Percentiles rank a stretch among this genome's conserved stretches.
Evolutionary conservation across 2,797 vertebrate genomes (phyloP).

Genomic region (Alosa sapidissima): DNA sequence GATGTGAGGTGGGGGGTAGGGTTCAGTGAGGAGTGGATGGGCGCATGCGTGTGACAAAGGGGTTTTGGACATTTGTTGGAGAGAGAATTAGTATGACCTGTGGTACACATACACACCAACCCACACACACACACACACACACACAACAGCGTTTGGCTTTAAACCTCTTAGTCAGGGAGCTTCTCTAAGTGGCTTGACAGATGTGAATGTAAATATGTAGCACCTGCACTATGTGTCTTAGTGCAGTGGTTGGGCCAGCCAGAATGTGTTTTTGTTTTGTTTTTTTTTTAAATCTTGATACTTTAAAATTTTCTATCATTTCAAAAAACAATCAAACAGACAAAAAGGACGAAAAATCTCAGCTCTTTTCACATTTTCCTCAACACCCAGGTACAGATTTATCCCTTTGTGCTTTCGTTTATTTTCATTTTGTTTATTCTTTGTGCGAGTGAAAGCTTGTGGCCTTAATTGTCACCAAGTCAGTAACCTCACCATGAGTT

Average conservation of each 20-base stretch:
- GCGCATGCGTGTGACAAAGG: not conserved
- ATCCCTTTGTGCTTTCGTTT: constrained; percentile 60
- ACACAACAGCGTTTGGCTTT: constrained; percentile 66
- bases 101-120: constrained; percentile 58
- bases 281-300: constrained; percentile 34
- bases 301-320: constrained; percentile 17
- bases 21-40: not conserved
- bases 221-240: constrained; percentile 30
- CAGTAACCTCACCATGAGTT: constrained; percentile 54
- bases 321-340: constrained; percentile 29
- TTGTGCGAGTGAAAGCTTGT: constrained; percentile 68
- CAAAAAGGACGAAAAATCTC: constrained; percentile 14
- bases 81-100: constrained; percentile 60
- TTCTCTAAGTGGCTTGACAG: constrained; percentile 71
- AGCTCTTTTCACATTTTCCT: constrained; percentile 49
- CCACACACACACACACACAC: constrained; percentile 14
- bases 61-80: not conserved
- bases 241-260: constrained; percentile 21
- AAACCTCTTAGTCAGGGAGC: constrained; percentile 71
- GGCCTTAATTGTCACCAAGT: constrained; percentile 76
- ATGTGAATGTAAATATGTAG: constrained; percentile 80
- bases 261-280: constrained; percentile 55
- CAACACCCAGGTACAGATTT: constrained; percentile 60
- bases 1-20: constrained; percentile 40
- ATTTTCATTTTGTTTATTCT: constrained; percentile 38